Evolutionary conservation across 64 coral and sea anemone species (phyloP), one percentile per base, ranked within the genome.

Genomic region (Actinia tenebrosa): DNA sequence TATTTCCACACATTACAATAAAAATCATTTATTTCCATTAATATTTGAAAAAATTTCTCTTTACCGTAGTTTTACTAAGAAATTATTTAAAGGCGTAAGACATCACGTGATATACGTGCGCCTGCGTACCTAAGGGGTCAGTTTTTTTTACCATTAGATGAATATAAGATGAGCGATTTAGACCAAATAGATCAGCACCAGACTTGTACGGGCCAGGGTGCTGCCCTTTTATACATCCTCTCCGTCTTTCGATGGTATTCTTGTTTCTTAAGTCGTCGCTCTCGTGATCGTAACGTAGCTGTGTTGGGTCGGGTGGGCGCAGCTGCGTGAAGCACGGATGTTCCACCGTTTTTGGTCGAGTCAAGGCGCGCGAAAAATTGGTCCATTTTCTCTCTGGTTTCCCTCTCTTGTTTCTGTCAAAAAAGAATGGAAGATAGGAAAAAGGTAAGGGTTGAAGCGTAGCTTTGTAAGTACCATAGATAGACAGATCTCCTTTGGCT

Each of bases 321-420:
- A 60, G 69, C 23, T 66, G n/a, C 61, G 79, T 79, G 87, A 53
- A 27, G 30, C 20, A 10, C 79, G 7, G 44, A 62, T 45, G 45
- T 44, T 92, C 87, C 56, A 2, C 44, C 45, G 27, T 85, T 58
- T 58, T 58, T 91, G 7, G 84, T 91, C 16, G 50, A 59, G 17
- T 92, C 78, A 4, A 92, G 58, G 54, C 86, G 86, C 22, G 85
- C 85, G 26, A 92, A 92, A 53, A 92, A 92, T 30, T 87, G 16
- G 64, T 92, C 78, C 90, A 92, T 92, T 83, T 75, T 92, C 14
- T 87, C 14, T n/a, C 90, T 64, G 30, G 90, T 92, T 53, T 92
- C 45, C 16, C 64, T 87, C 30, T 81, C 85, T 26, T 82, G 79
- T 46, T 83, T 85, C 90, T 92, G 56, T 53, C 17, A 9, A 5